These are phyloP conservation scores for Plodia interpunctella DNA, from an alignment of 1,140 invertebrate genomes.

Conservation along the genomic window DNA sequence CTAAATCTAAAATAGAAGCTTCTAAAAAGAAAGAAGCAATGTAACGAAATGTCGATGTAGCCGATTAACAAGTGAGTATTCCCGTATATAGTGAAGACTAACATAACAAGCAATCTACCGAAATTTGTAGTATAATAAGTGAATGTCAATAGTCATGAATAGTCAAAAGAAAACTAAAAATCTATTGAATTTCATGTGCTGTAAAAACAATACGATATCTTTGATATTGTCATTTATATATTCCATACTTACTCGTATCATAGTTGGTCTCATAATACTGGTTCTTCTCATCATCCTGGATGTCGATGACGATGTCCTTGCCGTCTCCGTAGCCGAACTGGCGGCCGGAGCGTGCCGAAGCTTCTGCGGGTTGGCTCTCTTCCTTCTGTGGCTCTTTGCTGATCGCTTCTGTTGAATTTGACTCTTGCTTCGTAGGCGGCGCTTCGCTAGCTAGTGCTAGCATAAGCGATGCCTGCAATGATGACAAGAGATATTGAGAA, in stretches of 20 bases:
- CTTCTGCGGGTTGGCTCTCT: constrained; percentile 10
- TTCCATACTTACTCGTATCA: constrained; percentile 79
- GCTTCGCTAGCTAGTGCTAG: constrained; percentile 48
- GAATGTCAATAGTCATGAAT: too few species aligned
- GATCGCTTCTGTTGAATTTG: constrained; percentile 7
- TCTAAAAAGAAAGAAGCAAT: too few species aligned
- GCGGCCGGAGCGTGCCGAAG: constrained; percentile 18
- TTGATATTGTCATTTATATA: background rate
- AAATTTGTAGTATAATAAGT: too few species aligned
- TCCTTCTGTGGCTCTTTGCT: constrained; percentile 14
- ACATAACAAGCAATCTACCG: too few species aligned
- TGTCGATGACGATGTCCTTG: constrained; percentile 79
- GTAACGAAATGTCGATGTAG: too few species aligned
- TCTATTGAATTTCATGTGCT: too few species aligned
- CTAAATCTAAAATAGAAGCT: too few species aligned
- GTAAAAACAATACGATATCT: too few species aligned
- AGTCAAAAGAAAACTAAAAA: too few species aligned
- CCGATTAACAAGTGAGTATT: too few species aligned
- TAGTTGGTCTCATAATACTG: constrained; percentile 85
- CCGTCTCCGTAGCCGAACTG: constrained; percentile 32
- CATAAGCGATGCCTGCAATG: constrained; percentile 54
- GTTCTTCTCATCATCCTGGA: constrained; percentile 82
- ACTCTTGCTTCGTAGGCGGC: constrained; percentile 32
- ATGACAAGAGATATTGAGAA: constrained; percentile 10
- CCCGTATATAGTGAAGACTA: too few species aligned